Evolutionary conservation across 1,140 invertebrate species (phyloP), one percentile per base, ranked within the genome.

Genomic region (Drosophila triauraria): DNA sequence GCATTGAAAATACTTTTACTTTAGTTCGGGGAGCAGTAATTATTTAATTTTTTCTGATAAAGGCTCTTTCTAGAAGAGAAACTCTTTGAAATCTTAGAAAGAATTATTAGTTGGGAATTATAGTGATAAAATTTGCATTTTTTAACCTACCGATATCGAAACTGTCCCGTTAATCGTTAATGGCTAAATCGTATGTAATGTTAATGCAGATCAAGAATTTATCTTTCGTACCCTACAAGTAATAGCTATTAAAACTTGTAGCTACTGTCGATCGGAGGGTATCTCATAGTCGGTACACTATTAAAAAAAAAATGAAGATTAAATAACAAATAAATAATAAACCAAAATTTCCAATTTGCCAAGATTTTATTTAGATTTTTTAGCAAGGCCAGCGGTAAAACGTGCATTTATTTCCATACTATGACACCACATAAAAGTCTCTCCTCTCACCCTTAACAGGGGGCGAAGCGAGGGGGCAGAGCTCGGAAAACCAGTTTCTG

Each of bases 401-500:
- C 40, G 62, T 53, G 62, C 48, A 78, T 62, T 62, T 85, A 72
- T 85, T 70, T 85, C 63, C 82, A 85, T 84, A 68, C 84, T 80
- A 87, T 90, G 85, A 87, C 84, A 88, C 51, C 78, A 78, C 82
- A 75, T 81, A 78, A 62, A 69, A 76, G 75, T 42, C 59, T 54
- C 72, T 64, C 60, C 60, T 57, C 64, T 48, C 35, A 67, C 65
- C 42, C 59, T 75, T 77, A 47, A 32, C 30, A 6, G 17, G 76
- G 32, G 40, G 56, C 20, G 2, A 20, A 7, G 43, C 32, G 32
- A 10, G 51, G 62, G 75, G 23, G 48, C 35, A 65, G 44, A 61
- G 46, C 68, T 43, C 9, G 46, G 61, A 75, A 88, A 87, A 87
- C 84, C 80, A 77, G 84, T 87, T 87, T 87, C 85, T 75, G 84